A percentile compares a stretch with the other conserved stretches of the same genome.
Conservation (phyloP, 2,797 vertebrate genomes). For the Melanogrammus aeglefinus region DNA sequence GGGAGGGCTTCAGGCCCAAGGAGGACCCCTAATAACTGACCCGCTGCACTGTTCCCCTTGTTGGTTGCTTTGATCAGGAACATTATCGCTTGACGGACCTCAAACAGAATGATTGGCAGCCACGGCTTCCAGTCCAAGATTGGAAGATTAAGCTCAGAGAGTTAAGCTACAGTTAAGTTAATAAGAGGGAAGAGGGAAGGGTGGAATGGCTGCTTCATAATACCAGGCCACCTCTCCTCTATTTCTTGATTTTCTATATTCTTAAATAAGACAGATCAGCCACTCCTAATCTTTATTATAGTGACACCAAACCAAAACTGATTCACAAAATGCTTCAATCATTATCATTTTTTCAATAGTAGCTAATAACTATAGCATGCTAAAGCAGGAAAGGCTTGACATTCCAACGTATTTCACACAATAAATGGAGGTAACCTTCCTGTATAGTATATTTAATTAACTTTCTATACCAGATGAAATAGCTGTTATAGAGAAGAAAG, state of each 20-base stretch:
- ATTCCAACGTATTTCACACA: too few species aligned
- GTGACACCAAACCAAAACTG: background rate
- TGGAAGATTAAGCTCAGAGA: background rate
- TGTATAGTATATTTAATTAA: too few species aligned
- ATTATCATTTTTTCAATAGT: background rate
- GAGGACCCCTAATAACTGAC: background rate
- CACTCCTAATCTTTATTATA: background rate
- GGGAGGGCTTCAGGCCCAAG: background rate
- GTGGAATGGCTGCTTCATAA: background rate
- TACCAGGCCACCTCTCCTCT: background rate
- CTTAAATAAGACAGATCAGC: background rate
- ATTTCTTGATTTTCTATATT: background rate
- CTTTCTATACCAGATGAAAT: background rate
- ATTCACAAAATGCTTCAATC: background rate
- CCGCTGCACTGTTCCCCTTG: background rate
- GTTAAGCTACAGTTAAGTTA: background rate
- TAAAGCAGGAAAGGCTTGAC: too few species aligned
- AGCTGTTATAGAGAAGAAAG: background rate
- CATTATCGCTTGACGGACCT: background rate
- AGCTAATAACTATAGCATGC: too few species aligned
- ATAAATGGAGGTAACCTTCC: too few species aligned
- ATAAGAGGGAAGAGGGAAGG: background rate
- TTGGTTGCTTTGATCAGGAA: background rate
- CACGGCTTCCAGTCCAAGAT: background rate
- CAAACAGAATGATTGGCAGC: background rate